These are phyloP conservation scores for Orthosia cruda DNA, from an alignment of 2,888 invertebrate genomes.

Conservation along the genomic window DNA sequence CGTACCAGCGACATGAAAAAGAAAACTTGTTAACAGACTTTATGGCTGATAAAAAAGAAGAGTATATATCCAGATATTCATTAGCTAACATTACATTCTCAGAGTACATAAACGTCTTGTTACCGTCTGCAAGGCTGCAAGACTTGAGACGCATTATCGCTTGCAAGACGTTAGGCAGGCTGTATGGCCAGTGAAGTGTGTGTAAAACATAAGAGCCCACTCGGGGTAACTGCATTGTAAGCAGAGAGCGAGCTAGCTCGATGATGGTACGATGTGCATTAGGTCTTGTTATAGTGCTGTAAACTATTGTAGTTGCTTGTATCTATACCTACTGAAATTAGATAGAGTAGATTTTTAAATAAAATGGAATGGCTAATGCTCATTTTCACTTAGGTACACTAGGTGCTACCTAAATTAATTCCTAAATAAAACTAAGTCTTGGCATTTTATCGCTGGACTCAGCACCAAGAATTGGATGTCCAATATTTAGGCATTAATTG, in stretches of 20 bases:
- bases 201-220: conserved; percentile 76
- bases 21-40: no score
- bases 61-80: background rate
- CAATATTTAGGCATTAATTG: no score
- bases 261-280: conserved; percentile 36
- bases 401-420: no score
- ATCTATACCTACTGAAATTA: no score
- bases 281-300: background rate
- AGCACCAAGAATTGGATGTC: no score
- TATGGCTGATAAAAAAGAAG: background rate
- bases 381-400: no score
- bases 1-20: no score
- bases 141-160: conserved; percentile 48
- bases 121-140: conserved; percentile 23
- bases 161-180: conserved; percentile 59
- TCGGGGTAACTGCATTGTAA: conserved; percentile 80
- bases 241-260: conserved; percentile 64
- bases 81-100: background rate
- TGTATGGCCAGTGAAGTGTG: conserved; percentile 62
- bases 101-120: conserved; percentile 38
- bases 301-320: background rate
- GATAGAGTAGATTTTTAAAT: no score
- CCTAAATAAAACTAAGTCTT: no score
- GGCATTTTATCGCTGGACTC: no score
- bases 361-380: no score